phyloP scores from a whole-genome alignment of 2,113 vertebrate genomes.

The Sminthopsis crassicaudata region DNA sequence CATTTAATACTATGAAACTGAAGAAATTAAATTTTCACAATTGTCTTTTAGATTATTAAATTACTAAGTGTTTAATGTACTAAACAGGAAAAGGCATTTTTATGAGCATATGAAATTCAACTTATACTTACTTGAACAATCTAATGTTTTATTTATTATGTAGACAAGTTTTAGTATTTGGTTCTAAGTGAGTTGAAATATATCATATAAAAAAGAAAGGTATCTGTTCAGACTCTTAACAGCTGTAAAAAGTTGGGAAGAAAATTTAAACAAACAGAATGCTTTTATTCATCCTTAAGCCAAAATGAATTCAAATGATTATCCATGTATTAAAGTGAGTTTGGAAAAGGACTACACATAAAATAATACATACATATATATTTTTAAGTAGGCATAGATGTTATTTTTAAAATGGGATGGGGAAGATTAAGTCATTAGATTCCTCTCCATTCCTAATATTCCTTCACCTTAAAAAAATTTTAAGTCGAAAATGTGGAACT shows the following conservation, averaged over 20 bases:
- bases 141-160: constrained; percentile 73
- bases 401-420: too few relatives aligned
- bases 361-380: constrained; percentile 9
- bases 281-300: constrained; percentile 71
- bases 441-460: too few relatives aligned
- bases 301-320: constrained; percentile 74
- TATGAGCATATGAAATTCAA: constrained; percentile 67
- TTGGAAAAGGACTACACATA: constrained; percentile 60
- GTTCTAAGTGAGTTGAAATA: constrained; percentile 71
- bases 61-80: constrained; percentile 78
- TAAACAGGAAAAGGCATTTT: constrained; percentile 69
- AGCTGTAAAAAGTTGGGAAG: constrained; percentile 61
- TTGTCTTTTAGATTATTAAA: constrained; percentile 71
- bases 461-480: too few relatives aligned
- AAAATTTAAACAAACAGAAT: constrained; percentile 77
- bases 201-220: constrained; percentile 68
- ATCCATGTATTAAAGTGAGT: constrained; percentile 55
- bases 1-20: constrained; percentile 60
- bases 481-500: too few relatives aligned
- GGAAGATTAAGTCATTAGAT: too few relatives aligned
- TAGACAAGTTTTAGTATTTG: constrained; percentile 74
- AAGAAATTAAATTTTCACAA: constrained; percentile 69
- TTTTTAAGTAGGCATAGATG: too few relatives aligned
- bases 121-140: constrained; percentile 55
- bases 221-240: constrained; percentile 70